These are phyloP conservation scores for Eciton burchellii DNA, from an alignment of 1,140 invertebrate species.

Conservation along the genomic window DNA sequence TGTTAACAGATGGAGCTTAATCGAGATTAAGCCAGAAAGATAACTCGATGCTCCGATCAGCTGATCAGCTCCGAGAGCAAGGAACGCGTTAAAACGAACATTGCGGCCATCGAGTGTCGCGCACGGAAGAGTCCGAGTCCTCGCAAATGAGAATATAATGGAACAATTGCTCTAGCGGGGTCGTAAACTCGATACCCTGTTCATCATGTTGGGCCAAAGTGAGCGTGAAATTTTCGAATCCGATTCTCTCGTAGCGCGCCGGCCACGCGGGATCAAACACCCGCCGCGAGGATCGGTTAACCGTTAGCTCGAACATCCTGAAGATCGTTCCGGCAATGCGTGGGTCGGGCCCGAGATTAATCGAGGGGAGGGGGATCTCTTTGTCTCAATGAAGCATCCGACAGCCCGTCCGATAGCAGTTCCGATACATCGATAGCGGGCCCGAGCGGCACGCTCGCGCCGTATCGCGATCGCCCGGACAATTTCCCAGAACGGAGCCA, in stretches of 20 bases:
- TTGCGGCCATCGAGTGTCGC: no score
- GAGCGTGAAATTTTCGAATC: neutral
- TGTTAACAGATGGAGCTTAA: no score
- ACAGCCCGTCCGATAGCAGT: slow-evolving; percentile 27
- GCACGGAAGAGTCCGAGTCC: no score
- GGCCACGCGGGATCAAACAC: neutral
- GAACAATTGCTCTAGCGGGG: no score
- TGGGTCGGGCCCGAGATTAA: slow-evolving; percentile 50
- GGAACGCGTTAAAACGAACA: no score
- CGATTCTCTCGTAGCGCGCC: slow-evolving; percentile 11
- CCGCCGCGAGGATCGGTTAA: slow-evolving; percentile 32
- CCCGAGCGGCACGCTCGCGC: neutral
- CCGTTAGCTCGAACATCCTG: slow-evolving; percentile 57
- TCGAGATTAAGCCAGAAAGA: no score
- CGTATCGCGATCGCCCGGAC: slow-evolving; percentile 26
- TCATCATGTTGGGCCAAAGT: no score
- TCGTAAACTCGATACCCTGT: no score
- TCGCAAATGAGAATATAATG: no score
- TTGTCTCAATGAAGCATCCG: slow-evolving; percentile 56
- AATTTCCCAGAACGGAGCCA: slow-evolving; percentile 40
- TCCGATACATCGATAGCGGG: slow-evolving; percentile 45
- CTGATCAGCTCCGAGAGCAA: no score
- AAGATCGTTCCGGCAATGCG: slow-evolving; percentile 30
- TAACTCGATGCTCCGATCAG: no score
- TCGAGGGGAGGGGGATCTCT: slow-evolving; percentile 31